A percentile compares a stretch with the other conserved stretches of the same genome.
phyloP scores from a whole-genome alignment of 2,888 invertebrate species.

The Eilema sororculum region DNA sequence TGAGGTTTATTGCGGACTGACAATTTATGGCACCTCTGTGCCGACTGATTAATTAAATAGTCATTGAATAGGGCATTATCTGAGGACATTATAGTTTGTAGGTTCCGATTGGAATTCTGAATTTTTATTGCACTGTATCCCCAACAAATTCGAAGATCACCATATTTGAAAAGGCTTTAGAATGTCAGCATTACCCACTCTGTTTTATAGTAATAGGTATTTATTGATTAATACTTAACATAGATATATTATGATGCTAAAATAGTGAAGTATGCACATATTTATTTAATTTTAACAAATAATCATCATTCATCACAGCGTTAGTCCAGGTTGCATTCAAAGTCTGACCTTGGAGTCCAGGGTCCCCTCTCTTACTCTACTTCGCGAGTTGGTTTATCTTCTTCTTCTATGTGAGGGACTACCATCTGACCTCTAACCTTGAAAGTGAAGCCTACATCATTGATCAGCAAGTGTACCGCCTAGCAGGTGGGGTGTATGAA shows the following conservation, averaged over 20 bases:
- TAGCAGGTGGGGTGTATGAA: too few species aligned
- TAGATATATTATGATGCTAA: too few species aligned
- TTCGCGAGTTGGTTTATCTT: too few species aligned
- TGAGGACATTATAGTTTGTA: conserved; percentile 56
- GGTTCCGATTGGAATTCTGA: conserved; percentile 51
- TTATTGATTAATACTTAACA: too few species aligned
- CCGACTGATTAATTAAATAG: conserved; percentile 79
- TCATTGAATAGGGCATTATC: conserved; percentile 69
- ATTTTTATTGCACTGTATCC: conserved; percentile 52
- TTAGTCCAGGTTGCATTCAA: background rate
- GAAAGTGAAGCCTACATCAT: background rate
- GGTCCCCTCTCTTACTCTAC: background rate
- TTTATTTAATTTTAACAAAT: background rate
- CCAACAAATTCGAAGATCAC: conserved; percentile 42
- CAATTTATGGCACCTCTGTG: conserved; percentile 70
- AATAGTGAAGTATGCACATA: too few species aligned
- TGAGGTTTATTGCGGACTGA: conserved; percentile 74
- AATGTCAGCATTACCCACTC: conserved; percentile 30
- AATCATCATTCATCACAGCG: background rate
- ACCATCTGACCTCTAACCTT: background rate
- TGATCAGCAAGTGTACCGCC: background rate
- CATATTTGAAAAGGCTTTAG: conserved; percentile 37
- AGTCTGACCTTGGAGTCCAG: too few species aligned
- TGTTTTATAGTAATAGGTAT: too few species aligned
- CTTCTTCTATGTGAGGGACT: background rate